Percentiles rank a stretch among this genome's conserved stretches.
These are phyloP conservation scores for Castor canadensis DNA, from an alignment of 2,113 vertebrate species.

Conservation along the genomic window DNA sequence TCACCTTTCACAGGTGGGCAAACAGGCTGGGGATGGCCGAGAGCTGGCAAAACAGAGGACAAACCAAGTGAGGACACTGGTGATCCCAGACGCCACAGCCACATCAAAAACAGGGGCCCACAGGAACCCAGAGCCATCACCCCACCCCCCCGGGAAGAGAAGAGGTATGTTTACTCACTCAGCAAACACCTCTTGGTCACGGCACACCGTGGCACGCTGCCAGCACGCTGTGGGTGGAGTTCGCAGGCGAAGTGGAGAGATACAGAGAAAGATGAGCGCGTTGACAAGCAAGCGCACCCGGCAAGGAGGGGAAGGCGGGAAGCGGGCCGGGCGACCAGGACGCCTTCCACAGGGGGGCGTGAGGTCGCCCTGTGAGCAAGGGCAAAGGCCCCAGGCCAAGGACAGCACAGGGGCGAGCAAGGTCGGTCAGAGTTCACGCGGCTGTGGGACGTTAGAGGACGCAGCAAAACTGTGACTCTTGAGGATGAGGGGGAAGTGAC, in stretches of 20 bases:
- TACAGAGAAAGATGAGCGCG: too few relatives aligned
- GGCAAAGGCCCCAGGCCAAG: not conserved
- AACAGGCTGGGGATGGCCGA: not conserved
- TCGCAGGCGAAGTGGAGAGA: not conserved
- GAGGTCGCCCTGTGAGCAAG: not conserved
- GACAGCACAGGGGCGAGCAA: not conserved
- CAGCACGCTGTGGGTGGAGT: too few relatives aligned
- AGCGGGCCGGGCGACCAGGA: not conserved
- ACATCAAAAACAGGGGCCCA: not conserved
- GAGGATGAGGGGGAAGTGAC: not conserved
- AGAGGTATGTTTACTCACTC: not conserved
- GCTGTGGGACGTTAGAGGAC: not conserved
- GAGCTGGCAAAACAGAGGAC: not conserved
- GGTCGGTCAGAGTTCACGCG: not conserved
- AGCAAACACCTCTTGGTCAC: not conserved
- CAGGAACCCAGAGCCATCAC: not conserved
- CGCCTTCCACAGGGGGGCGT: not conserved
- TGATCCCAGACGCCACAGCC: not conserved
- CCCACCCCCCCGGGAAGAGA: not conserved
- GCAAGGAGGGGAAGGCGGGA: too few relatives aligned
- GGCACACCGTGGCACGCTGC: too few relatives aligned
- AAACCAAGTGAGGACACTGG: not conserved
- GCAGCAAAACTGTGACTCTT: too few relatives aligned
- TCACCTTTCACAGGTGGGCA: fast-evolving
- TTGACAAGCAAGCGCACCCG: too few relatives aligned